Percentiles rank a stretch among this genome's conserved stretches.
These are phyloP conservation scores for fruit fly (Drosophila melanogaster) DNA, from an alignment of 1,140 invertebrate genomes.

Conservation along the genomic window DNA sequence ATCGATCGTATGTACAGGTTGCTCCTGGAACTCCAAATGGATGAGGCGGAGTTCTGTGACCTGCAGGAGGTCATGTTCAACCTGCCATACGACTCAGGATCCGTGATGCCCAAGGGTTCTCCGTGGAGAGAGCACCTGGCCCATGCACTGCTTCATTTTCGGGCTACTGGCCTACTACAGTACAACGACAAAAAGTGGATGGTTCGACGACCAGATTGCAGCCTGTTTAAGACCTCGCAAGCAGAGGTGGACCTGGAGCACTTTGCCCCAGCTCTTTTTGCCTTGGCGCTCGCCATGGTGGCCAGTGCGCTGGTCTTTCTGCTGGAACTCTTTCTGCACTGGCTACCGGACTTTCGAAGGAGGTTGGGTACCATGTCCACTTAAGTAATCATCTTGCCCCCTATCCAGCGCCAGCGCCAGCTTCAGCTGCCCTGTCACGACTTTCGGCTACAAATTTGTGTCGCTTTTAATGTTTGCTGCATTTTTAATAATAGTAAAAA, in stretches of 20 bases:
- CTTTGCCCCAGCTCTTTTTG: slow-evolving; percentile 68
- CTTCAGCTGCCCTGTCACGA: slow-evolving; percentile 6
- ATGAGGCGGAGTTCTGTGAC: slow-evolving; percentile 69
- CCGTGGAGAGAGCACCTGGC: slow-evolving; percentile 69
- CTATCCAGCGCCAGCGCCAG: no score
- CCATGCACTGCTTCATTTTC: slow-evolving; percentile 46
- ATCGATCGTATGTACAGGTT: slow-evolving; percentile 65
- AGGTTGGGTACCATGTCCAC: slow-evolving; percentile 25
- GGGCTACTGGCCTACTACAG: slow-evolving; percentile 50
- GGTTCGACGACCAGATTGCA: slow-evolving; percentile 60
- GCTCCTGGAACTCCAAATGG: slow-evolving; percentile 41
- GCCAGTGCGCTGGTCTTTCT: slow-evolving; percentile 52
- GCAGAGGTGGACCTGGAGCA: slow-evolving; percentile 73
- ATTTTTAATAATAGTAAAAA: slow-evolving; percentile 70
- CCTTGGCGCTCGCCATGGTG: slow-evolving; percentile 58
- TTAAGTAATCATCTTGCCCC: slow-evolving; percentile 41
- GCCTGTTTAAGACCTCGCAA: slow-evolving; percentile 40
- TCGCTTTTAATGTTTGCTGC: slow-evolving; percentile 53
- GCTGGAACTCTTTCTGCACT: slow-evolving; percentile 53
- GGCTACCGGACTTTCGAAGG: slow-evolving; percentile 20
- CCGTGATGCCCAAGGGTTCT: slow-evolving; percentile 53
- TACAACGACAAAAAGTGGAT: slow-evolving; percentile 68
- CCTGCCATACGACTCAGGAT: slow-evolving; percentile 34
- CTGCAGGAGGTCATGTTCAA: slow-evolving; percentile 69
- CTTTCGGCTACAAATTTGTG: slow-evolving; percentile 47